A percentile compares a stretch with the other conserved stretches of the same genome.
Conservation (phyloP, 2,888 invertebrate genomes). For the Ypsolopha sequella region DNA sequence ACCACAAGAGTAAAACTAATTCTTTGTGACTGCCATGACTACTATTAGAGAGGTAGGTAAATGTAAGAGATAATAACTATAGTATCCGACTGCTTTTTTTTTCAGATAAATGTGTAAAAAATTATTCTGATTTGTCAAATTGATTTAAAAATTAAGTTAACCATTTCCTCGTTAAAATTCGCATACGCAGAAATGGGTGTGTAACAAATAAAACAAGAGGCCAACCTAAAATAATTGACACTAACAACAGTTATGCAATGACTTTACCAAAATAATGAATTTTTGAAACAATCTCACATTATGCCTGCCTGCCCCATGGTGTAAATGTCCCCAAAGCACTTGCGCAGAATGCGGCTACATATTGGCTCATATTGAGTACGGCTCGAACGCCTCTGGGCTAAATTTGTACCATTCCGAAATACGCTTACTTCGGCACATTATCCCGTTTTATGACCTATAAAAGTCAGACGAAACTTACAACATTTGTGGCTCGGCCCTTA, state of each 20-base stretch:
- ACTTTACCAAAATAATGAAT: slow-evolving; percentile 1
- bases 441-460: slow-evolving; percentile 68
- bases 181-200: no score
- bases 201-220: no score
- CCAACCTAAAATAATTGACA: no score
- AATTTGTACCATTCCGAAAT: slow-evolving; percentile 67
- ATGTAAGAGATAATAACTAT: no score
- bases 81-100: neutral
- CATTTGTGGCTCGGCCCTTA: slow-evolving; percentile 62
- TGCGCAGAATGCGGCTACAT: slow-evolving; percentile 30
- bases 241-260: no score
- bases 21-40: no score
- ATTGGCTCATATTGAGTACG: slow-evolving; percentile 44
- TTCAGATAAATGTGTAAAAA: neutral
- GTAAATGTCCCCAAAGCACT: slow-evolving; percentile 23
- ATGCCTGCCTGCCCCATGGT: slow-evolving; percentile 15
- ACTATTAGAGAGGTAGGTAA: no score
- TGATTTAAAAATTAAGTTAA: no score
- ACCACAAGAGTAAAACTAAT: no score
- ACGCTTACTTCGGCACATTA: slow-evolving; percentile 65
- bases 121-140: no score
- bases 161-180: no score
- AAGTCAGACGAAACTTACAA: slow-evolving; percentile 62
- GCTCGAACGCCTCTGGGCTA: slow-evolving; percentile 49
- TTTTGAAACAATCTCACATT: slow-evolving; percentile 8